Conservation (phyloP, 2,797 vertebrate genomes). For the Pseudochirops corinnae region DNA sequence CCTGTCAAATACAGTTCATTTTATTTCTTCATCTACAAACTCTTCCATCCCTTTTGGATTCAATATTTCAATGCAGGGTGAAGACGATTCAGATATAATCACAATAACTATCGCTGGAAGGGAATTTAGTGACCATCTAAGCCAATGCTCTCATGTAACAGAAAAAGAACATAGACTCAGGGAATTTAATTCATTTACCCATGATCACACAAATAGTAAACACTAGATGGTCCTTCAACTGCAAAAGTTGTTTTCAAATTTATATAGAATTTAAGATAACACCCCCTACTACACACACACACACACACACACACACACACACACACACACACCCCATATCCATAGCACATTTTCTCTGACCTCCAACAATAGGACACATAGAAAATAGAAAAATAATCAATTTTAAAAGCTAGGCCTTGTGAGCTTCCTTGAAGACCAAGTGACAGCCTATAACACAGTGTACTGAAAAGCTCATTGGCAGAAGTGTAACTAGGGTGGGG, state of each 20-base stretch:
- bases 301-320: neutral
- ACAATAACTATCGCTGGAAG: neutral
- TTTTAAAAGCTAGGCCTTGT: neutral
- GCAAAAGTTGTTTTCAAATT: neutral
- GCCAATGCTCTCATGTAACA: neutral
- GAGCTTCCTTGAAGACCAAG: neutral
- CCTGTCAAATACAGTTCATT: slow-evolving; percentile 40
- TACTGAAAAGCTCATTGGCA: neutral
- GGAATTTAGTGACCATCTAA: neutral
- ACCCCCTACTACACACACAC: neutral
- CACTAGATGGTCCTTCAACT: neutral
- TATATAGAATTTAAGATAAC: neutral
- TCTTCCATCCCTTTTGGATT: slow-evolving; percentile 11
- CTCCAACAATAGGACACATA: neutral
- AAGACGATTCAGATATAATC: neutral
- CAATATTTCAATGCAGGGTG: neutral
- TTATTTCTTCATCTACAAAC: slow-evolving; percentile 7
- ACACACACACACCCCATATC: neutral
- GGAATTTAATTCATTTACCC: neutral
- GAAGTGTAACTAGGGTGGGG: neutral
- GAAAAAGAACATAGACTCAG: neutral
- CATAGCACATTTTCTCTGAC: neutral
- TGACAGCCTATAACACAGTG: neutral
- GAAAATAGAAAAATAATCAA: neutral
- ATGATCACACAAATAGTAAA: neutral